phyloP scores from a whole-genome alignment of 2,113 vertebrate species.

The Barnardius zonarius region DNA sequence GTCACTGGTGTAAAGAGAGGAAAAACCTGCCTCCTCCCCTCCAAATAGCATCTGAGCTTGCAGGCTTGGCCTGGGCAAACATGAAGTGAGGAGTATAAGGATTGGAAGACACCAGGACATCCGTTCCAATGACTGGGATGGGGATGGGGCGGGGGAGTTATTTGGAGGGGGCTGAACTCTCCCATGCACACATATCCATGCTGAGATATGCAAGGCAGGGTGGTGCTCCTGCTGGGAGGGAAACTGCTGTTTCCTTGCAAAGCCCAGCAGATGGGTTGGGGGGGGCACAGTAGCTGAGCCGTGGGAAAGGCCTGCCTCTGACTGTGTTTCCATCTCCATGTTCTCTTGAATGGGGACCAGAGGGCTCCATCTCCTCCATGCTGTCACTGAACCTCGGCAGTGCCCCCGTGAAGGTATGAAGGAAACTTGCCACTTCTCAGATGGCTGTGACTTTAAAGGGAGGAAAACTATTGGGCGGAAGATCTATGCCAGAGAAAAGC shows the following conservation, averaged over 20 bases:
- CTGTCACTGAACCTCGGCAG: not conserved
- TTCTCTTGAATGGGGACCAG: not conserved
- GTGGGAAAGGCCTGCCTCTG: not conserved
- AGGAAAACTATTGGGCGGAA: not conserved
- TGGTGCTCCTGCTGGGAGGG: not conserved
- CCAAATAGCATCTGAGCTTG: not conserved
- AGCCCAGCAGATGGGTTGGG: not conserved
- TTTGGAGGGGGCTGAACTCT: not conserved
- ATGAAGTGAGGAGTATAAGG: rapidly evolving
- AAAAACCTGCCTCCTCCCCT: not conserved
- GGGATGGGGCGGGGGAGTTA: not conserved
- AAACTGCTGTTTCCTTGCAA: not conserved
- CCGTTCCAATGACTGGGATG: not conserved
- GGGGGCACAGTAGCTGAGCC: rapidly evolving
- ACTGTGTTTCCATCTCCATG: not conserved
- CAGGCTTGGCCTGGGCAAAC: not conserved
- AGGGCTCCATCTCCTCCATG: not conserved
- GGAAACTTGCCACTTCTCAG: not conserved
- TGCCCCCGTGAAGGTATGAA: not conserved
- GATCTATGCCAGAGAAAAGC: not conserved
- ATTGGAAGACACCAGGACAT: not conserved
- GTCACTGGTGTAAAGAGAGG: rapidly evolving
- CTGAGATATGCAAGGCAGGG: not conserved
- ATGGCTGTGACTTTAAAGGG: not conserved
- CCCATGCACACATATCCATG: rapidly evolving